Evolutionary conservation across 2,797 vertebrate species (phyloP).

Genomic region (Enteromius mattozi): DNA sequence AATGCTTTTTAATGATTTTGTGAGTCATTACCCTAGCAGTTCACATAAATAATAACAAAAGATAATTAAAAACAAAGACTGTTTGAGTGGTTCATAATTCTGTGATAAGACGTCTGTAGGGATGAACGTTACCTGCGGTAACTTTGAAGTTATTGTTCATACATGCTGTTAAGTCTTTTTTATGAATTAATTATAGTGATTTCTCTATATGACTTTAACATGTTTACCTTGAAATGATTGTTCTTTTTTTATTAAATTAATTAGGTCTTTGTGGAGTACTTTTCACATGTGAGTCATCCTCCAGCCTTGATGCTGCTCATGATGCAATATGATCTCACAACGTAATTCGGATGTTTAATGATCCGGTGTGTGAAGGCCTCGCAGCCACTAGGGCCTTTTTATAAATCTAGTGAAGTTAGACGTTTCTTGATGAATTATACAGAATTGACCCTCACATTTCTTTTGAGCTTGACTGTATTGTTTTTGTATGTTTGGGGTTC

Average conservation of each 20-base stretch:
- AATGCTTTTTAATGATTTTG: slow-evolving; percentile 39
- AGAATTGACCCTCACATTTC: neutral
- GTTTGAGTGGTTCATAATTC: neutral
- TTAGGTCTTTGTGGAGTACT: neutral
- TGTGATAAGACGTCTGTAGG: neutral
- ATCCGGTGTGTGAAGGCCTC: neutral
- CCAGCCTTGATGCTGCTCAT: neutral
- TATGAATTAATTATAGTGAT: neutral
- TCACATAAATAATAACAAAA: slow-evolving; percentile 48
- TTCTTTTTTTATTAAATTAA: neutral
- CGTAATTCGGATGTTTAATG: slow-evolving; percentile 10
- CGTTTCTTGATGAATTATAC: slow-evolving; percentile 6
- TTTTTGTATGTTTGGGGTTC: neutral
- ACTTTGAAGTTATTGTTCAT: neutral
- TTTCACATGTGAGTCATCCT: neutral
- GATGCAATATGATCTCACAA: neutral
- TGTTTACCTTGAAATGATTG: neutral
- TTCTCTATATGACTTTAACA: neutral
- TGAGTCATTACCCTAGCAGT: slow-evolving; percentile 22
- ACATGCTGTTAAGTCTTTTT: neutral
- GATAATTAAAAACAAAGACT: slow-evolving; percentile 27
- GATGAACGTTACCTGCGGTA: neutral
- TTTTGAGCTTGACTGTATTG: neutral
- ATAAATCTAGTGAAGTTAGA: neutral
- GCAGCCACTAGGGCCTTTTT: slow-evolving; percentile 1